Evolutionary conservation across 1,140 invertebrate species (phyloP).

Genomic region (Mactra quadrangularis): DNA sequence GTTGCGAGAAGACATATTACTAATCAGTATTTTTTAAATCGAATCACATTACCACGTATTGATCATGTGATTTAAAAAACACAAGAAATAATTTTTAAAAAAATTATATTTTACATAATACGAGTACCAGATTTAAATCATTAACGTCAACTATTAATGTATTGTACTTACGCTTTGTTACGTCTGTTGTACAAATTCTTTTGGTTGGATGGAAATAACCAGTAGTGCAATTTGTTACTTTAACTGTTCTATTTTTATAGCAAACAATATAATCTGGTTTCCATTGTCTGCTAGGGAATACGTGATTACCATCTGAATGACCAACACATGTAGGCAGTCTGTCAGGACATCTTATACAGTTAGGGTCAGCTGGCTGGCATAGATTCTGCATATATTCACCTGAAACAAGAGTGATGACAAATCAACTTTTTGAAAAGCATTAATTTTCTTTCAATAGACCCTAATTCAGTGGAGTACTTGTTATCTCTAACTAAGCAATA

Average conservation of each 20-base stretch:
- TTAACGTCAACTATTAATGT: too few relatives aligned
- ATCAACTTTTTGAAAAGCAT: too few relatives aligned
- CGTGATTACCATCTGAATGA: conserved; percentile 53
- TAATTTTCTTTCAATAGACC: too few relatives aligned
- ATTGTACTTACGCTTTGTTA: conserved; percentile 59
- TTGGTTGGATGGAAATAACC: conserved; percentile 62
- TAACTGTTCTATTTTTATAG: conserved; percentile 67
- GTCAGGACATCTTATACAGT: conserved; percentile 52
- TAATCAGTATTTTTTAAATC: too few relatives aligned
- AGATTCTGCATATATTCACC: conserved; percentile 67
- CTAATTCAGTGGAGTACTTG: too few relatives aligned
- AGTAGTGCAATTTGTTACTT: conserved; percentile 42
- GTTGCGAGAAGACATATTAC: too few relatives aligned
- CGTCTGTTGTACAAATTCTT: conserved; percentile 53
- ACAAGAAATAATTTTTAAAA: too few relatives aligned
- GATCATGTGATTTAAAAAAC: too few relatives aligned
- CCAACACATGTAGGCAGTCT: conserved; percentile 63
- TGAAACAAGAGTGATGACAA: conserved; percentile 37
- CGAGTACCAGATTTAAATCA: too few relatives aligned
- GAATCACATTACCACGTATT: too few relatives aligned
- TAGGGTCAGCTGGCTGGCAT: conserved; percentile 25
- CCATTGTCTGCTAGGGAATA: conserved; percentile 54
- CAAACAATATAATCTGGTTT: conserved; percentile 63
- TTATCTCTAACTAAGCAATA: too few relatives aligned
- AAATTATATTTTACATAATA: too few relatives aligned